A percentile compares a stretch with the other conserved stretches of the same genome.
Conservation (phyloP, 2,888 invertebrate genomes). For the Microctonus aethiopoides region DNA sequence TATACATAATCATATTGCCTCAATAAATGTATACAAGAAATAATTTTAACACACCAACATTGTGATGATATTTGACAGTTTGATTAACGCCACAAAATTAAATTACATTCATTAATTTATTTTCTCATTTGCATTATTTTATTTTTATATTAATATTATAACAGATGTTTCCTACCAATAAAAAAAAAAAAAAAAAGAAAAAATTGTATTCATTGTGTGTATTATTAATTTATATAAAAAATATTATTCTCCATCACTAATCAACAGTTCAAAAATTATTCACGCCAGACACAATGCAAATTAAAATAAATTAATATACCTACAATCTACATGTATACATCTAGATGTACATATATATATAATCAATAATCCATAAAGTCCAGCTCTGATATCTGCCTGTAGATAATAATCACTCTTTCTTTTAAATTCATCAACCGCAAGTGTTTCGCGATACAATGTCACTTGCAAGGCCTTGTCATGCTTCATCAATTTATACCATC, state of each 20-base stretch:
- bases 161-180: background rate
- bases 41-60: background rate
- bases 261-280: background rate
- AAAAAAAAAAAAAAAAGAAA: too few relatives aligned
- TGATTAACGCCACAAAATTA: slow-evolving; percentile 8
- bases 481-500: slow-evolving; percentile 25
- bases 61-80: slow-evolving; percentile 1
- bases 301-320: slow-evolving; percentile 19
- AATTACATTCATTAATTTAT: background rate
- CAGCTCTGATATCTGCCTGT: background rate
- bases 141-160: background rate
- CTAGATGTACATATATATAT: background rate
- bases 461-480: slow-evolving; percentile 31
- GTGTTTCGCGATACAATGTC: slow-evolving; percentile 31
- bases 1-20: background rate
- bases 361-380: slow-evolving; percentile 15
- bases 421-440: background rate
- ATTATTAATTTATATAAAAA: background rate
- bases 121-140: background rate
- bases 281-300: slow-evolving; percentile 13
- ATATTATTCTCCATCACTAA: background rate
- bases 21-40: background rate
- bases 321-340: too few relatives aligned
- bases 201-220: background rate
- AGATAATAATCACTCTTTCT: background rate